Conservation (phyloP, 2,113 vertebrate genomes). For the Xiphophorus hellerii region DNA sequence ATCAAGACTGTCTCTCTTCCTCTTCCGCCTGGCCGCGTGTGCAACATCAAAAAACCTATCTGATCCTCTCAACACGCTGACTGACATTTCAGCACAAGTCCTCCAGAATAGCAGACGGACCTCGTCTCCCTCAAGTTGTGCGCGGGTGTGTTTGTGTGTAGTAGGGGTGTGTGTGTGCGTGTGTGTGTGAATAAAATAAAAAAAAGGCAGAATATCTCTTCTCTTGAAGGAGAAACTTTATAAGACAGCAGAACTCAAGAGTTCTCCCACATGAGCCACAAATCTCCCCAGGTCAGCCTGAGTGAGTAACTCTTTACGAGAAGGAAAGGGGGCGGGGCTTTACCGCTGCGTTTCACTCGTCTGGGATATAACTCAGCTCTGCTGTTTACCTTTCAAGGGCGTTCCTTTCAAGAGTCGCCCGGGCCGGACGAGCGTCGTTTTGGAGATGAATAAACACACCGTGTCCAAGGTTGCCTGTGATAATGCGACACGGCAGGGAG, state of each 20-base stretch:
- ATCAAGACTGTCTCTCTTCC: conserved; percentile 68
- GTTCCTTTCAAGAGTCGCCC: conserved; percentile 18
- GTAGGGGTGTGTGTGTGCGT: not conserved
- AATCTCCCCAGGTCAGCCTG: conserved; percentile 27
- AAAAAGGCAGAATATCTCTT: not conserved
- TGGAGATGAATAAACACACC: conserved; percentile 67
- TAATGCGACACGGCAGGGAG: conserved; percentile 48
- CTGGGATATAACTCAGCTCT: conserved; percentile 29
- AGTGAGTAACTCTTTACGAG: conserved; percentile 33
- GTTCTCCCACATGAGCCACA: conserved; percentile 7
- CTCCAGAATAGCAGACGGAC: conserved; percentile 57
- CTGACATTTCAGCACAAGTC: conserved; percentile 74
- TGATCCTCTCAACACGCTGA: conserved; percentile 68
- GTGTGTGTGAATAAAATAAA: not conserved
- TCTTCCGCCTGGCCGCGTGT: conserved; percentile 67
- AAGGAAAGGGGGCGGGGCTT: conserved; percentile 6
- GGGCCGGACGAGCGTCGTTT: conserved; percentile 56
- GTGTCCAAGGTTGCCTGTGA: conserved; percentile 59
- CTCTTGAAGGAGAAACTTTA: conserved; percentile 6
- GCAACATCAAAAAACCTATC: conserved; percentile 75
- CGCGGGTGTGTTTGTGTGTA: not conserved
- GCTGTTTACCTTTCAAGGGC: conserved; percentile 66
- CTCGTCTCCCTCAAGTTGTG: conserved; percentile 26
- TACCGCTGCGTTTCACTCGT: conserved; percentile 7
- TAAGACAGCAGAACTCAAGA: not conserved